Base-by-base conservation (phyloP, 2,888 invertebrate genomes). In the Drosophila mimica region DNA sequence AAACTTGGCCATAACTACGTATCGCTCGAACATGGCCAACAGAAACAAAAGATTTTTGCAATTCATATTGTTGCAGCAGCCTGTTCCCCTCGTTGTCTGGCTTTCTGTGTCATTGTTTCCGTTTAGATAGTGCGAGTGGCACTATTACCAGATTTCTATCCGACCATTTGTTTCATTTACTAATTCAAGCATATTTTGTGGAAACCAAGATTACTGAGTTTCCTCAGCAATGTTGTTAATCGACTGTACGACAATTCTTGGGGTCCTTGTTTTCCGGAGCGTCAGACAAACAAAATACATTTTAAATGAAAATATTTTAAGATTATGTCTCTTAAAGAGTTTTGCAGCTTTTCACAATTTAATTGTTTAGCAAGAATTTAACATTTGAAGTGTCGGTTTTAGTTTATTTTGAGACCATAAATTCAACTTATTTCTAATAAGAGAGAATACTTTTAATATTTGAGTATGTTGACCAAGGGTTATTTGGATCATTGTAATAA, bases 91-190 rank as follows among this genome's bases (percentile, higher is more conserved):
- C 15, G 56, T 49, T 56, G 46, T 36, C 40, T 58, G 52, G 13
- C 17, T 62, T n/a, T 36, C 36, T 60, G 49, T 58, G 43, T 30
- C 46, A 49, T 58, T 74, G 48, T 52, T 40, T 54, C 56, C 64
- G 70, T 74, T 70, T 53, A 70, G 70, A 68, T 82, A 70, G 76
- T 70, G 59, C 49, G 66, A 71, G 74, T 70, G 69, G 68, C 62
- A 74, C 71, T 74, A 77, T 83, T 83, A 82, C 77, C 66, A 81
- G 72, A 77, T 74, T 74, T 59, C 57, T 65, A 77, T 73, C 66
- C 28, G 25, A 60, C 46, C 67, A 67, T 69, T 74, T 74, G 72
- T 66, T 83, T 81, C 70, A 77, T 82, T 83, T 81, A 77, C 72
- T 57, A 46, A 46, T 58, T 25, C 36, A 53, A 76, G 74, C 81